Base-by-base conservation (phyloP, 2,113 vertebrate genomes). In the Aphyosemion australe region DNA sequence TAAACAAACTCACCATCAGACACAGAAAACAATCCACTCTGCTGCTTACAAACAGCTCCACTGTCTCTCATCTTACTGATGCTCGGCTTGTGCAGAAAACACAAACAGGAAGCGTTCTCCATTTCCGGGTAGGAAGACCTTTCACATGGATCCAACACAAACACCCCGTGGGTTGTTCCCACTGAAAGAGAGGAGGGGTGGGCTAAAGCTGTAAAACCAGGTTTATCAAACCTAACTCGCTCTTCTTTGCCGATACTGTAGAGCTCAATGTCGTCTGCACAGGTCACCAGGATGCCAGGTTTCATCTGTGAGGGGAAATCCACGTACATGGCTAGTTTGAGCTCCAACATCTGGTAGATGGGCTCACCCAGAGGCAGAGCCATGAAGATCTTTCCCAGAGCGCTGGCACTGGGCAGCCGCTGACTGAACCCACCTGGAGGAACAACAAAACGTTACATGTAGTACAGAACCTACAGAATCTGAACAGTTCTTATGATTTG, bases 281-380 rank as follows among this genome's bases (percentile, higher is more conserved):
- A 98, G 0, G 94, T 95, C 18, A 98, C 49, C 51, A 99, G 87
- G 1, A 99, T 51, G 0, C 97, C 96, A 0, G 97, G 95, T 2
- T 86, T 93, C 97, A 98, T 99, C 45, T 84, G 90, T 0, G 56
- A 57, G 0, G 96, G 97, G 43, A 99, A 96, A 56, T 99, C 95
- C 12, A 99, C 86, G 61, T 97, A 99, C 89, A 97, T 94, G 73
- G 95, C 93, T 48, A 99, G 85, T 70, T 99, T 99, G 70, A 99
- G 90, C 65, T 99, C 97, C 79, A 99, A 55, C 96, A 99, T 99
- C 90, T 99, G 96, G 78, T 89, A 95, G 50, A 95, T 8, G 0
- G 95, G 95, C 0, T 93, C 76, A 0, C 96, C 96, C 6, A 97
- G 45, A 0, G 97, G 97, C 67, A 98, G 21, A 4, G 95, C 92